Evolutionary conservation across 2,113 vertebrate genomes (phyloP), one percentile per base, ranked within the genome.

Genomic region (Nycticorax nycticorax): DNA sequence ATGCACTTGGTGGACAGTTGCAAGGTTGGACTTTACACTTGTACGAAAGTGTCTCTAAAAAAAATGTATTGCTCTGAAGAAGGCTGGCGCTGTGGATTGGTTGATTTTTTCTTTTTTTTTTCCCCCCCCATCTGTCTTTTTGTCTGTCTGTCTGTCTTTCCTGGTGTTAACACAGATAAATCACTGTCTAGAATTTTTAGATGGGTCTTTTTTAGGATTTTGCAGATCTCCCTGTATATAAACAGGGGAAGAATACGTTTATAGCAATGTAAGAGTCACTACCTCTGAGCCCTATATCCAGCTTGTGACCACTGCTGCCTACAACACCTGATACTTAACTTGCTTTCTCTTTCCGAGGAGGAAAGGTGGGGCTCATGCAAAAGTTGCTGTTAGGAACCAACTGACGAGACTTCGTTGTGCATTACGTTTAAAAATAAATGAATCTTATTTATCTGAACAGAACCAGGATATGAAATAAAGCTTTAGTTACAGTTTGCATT

Each of bases 391-490:
- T 78, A 75, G 73, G 74, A 91, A 73, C 56, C 41, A 23, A 73
- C 53, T 64, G 74, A 74, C 52, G 84, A 79, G 60, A 77, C 56
- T 71, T 48, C 7, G 37, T 67, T 79, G 57, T 71, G 45, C 20
- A 28, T 93, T 69, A 52, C 39, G 72, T 80, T 78, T 80, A 83
- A 93, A 91, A 88, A 80, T 84, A 88, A 84, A 85, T 23, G 17
- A 43, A 60, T 71, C 63, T 62, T 48, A 16, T 92, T 94, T 85
- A 59, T 91, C 76, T 92, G 66, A 92, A 63, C 41, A 82, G 72
- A 94, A 79, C 39, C 45, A 37, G 69, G 84, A 59, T 82, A 63
- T 80, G 89, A 93, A 96, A 85, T 81, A 86, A 52, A 77, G 79
- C 71, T 92, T 73, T 76, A n/a, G 43, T 37, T 89, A 55, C n/a